Evolutionary conservation across 2,888 invertebrate species (phyloP), one percentile per base, ranked within the genome.

Genomic region (Ichneumon xanthorius): DNA sequence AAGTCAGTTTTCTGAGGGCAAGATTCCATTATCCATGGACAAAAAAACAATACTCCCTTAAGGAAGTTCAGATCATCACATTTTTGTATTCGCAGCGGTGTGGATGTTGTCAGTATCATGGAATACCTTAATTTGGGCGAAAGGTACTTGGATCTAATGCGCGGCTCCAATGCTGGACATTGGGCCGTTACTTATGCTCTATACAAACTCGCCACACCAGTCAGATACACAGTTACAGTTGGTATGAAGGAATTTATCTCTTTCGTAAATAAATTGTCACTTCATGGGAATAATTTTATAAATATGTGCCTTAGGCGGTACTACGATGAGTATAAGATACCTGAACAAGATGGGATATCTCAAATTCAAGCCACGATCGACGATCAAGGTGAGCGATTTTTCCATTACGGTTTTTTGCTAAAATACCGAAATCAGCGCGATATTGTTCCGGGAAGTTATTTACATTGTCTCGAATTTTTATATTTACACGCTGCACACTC

Each of bases 131-230:
- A 97, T 88, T 94, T 98, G 5, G 97, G 97, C 94, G 98, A 99
- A 89, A 95, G 94, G 85, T 95, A 99, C 67, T 95, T 98, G 78
- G 95, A 96, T 77, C 97, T 97, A 79, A 94, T 99, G 76, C 95
- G 95, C 91, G 96, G 96, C 88, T 97, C 98, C 0, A 96, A 95
- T 89, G 97, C 98, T 93, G 99, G 99, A 14, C 97, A 98, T 93
- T 94, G 98, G 92, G 99, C 99, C 9, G 95, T 99, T 53, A 96
- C 99, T 0, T 98, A 98, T 94, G 97, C 98, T 61, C 95, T 99
- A 89, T 99, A 99, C 94, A 99, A 99, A 95, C 95, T 99, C 88
- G 96, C 96, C 40, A 98, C 99, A 9, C 99, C 99, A 3, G 94
- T 97, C 16, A 95, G 99, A 89, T 99, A 99, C 94, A 97, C 98